Conservation (phyloP, 2,113 vertebrate species). For the Cyphomyrus plagiostoma region DNA sequence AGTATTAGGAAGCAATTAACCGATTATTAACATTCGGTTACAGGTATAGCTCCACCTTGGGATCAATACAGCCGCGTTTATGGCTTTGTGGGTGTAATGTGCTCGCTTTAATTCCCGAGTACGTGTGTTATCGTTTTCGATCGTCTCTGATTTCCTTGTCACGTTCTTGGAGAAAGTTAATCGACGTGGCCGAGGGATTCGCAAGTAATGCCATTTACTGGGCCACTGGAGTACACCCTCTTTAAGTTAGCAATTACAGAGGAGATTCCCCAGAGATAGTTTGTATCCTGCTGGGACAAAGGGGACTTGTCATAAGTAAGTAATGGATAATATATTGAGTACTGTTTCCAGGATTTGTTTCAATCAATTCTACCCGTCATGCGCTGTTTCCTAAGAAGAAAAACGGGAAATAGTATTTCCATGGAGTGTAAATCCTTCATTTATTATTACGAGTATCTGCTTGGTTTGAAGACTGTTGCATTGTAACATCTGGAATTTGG, state of each 20-base stretch:
- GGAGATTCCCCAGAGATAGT: constrained; percentile 37
- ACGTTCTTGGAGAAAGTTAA: neutral
- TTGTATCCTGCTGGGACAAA: constrained; percentile 38
- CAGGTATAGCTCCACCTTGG: neutral
- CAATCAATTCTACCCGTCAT: constrained; percentile 13
- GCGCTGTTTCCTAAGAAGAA: constrained; percentile 8
- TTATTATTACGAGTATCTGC: neutral
- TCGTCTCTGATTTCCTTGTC: neutral
- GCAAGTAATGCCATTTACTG: neutral
- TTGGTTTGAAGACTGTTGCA: neutral
- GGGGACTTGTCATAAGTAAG: constrained; percentile 33
- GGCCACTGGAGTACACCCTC: neutral
- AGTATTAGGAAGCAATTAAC: neutral
- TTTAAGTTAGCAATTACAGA: constrained; percentile 17
- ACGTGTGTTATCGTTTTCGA: neutral
- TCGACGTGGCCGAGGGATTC: neutral
- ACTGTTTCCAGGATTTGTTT: constrained; percentile 26
- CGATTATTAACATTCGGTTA: neutral
- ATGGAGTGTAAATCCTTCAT: neutral
- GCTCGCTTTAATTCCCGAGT: neutral
- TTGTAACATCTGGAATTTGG: neutral
- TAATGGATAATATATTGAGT: constrained; percentile 62
- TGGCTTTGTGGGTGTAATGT: neutral
- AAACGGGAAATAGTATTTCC: neutral
- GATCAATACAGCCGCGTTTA: neutral